A percentile compares a stretch with the other conserved stretches of the same genome.
phyloP scores from a whole-genome alignment of 2,797 vertebrate species.

The Amazonetta brasiliensis region DNA sequence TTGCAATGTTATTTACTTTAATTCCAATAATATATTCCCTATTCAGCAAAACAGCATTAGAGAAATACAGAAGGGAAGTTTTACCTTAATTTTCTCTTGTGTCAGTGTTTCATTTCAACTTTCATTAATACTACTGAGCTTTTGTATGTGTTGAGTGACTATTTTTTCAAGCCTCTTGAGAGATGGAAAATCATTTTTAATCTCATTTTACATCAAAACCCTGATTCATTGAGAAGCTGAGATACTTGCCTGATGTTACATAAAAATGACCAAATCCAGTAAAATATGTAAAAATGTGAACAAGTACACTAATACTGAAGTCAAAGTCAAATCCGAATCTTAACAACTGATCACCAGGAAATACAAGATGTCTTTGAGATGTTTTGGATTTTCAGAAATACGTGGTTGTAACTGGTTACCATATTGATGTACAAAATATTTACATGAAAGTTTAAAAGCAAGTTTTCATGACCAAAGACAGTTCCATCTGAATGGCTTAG shows the following conservation, averaged over 20 bases:
- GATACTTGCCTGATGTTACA: background rate
- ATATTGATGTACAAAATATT: background rate
- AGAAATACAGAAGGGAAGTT: background rate
- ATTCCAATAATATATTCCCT: background rate
- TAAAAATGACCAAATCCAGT: background rate
- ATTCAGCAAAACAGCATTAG: background rate
- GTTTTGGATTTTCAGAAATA: background rate
- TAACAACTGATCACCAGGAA: background rate
- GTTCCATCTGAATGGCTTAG: background rate
- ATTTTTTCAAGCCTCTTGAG: background rate
- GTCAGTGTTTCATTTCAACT: background rate
- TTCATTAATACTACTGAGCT: background rate
- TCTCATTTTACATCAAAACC: background rate
- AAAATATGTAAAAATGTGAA: background rate
- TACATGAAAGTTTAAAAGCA: background rate
- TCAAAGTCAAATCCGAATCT: background rate
- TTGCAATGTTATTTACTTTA: slow-evolving; percentile 10
- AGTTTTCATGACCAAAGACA: background rate
- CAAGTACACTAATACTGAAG: background rate
- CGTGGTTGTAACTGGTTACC: background rate
- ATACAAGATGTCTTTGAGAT: background rate
- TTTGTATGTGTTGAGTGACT: background rate
- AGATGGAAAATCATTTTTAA: background rate
- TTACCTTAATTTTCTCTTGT: background rate
- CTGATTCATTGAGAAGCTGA: background rate